Evolutionary conservation across 2,113 vertebrate species (phyloP), one percentile per base, ranked within the genome.

Genomic region (Tringa solitaria): DNA sequence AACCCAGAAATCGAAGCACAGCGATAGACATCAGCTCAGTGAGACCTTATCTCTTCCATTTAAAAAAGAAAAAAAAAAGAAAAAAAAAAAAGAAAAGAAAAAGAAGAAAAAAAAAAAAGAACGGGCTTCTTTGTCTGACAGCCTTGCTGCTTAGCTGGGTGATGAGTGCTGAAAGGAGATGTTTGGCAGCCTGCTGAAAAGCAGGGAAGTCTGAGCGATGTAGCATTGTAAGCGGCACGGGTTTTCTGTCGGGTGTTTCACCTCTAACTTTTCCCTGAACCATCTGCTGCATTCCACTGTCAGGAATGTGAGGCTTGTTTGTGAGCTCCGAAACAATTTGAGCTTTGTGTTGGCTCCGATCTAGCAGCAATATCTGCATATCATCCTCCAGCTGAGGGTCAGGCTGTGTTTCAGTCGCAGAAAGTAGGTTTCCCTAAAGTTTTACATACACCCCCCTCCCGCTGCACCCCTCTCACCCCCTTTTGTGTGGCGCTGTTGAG

Each of bases 241-340:
- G 84, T 89, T 94, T 96, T 95, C 69, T 96, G 89, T 79, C 1
- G 4, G 59, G 87, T 45, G 15, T 79, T 93, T 94, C 93, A 94
- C 94, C 94, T 96, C 87, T 48, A 91, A 76, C 84, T 95, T 95
- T 91, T 75, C 74, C 77, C 87, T 76, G 94, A 89, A 91, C 94
- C 95, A 96, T 97, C 96, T 96, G 96, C 95, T 93, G 81, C 96
- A 79, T 97, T 97, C 94, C 94, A 81, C 48, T 37, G 70, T 89
- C 77, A 72, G 56, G 95, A 95, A 95, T 94, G 89, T 60, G 12
- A 82, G 95, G 3, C 61, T 91, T 96, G 91, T 93, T 97, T 96
- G 91, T 93, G 87, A 95, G 74, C 89, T 83, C 57, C 48, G 78
- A 78, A 93, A 95, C 92, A 95, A 87, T 93, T 15, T 95, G 65